phyloP scores from a whole-genome alignment of 2,888 invertebrate species.

The Drosophila yooni region DNA sequence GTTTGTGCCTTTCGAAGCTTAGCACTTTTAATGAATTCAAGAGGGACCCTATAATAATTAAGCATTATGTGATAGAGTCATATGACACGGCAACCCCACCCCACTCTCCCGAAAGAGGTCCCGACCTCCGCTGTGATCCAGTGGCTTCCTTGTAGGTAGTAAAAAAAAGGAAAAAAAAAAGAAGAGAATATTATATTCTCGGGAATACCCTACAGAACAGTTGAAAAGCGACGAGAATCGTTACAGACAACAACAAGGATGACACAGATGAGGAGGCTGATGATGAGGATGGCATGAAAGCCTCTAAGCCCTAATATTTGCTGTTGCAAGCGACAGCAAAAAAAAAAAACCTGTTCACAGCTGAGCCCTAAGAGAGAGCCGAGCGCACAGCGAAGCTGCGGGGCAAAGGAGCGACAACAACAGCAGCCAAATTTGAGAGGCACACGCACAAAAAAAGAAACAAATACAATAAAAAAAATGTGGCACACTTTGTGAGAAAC shows the following conservation, averaged over 20 bases:
- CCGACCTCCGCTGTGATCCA: background rate
- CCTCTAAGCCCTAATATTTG: conserved; percentile 68
- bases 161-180: too few relatives aligned
- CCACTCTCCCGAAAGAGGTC: background rate
- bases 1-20: too few relatives aligned
- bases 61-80: background rate
- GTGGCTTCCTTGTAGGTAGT: background rate
- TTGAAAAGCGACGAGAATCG: too few relatives aligned
- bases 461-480: conserved; percentile 18
- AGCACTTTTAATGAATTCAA: too few relatives aligned
- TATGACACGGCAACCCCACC: background rate
- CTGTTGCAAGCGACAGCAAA: conserved; percentile 41
- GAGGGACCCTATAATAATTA: background rate
- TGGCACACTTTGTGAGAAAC: conserved; percentile 55
- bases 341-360: conserved; percentile 23
- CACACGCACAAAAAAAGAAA: conserved; percentile 36
- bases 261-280: conserved; percentile 50
- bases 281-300: conserved; percentile 40
- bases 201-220: too few relatives aligned
- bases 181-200: too few relatives aligned
- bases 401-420: conserved; percentile 24
- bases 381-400: background rate
- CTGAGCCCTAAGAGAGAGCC: background rate
- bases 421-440: conserved; percentile 33
- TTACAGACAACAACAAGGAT: conserved; percentile 16